Conservation (phyloP, 2,797 vertebrate species). For the Malacoraja senta region DNA sequence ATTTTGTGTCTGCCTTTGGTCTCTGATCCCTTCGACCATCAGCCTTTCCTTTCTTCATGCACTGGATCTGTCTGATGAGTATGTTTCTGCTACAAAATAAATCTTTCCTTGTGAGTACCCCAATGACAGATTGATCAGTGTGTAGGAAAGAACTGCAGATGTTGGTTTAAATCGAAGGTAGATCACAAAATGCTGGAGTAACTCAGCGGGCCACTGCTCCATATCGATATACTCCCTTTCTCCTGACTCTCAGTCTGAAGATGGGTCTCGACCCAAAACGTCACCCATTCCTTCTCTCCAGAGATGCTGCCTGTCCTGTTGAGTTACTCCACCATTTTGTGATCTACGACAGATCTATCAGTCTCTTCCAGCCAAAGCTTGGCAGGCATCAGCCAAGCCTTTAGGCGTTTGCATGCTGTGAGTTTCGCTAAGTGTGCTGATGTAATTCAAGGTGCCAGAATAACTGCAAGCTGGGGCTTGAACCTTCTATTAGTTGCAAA, state of each 20-base stretch:
- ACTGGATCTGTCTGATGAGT: not conserved
- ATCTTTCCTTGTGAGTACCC: not conserved
- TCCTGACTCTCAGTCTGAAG: no score
- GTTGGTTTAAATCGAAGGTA: no score
- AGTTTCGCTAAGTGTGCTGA: constrained; percentile 3
- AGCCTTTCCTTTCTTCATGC: not conserved
- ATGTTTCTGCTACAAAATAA: not conserved
- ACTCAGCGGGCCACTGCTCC: no score
- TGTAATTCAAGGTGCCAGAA: not conserved
- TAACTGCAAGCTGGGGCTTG: not conserved
- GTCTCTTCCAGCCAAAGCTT: constrained; percentile 22
- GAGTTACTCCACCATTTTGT: no score
- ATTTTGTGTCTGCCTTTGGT: not conserved
- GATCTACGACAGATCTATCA: not conserved
- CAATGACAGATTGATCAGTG: not conserved
- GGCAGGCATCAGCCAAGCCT: not conserved
- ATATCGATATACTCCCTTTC: no score
- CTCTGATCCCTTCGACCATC: not conserved
- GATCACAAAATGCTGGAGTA: no score
- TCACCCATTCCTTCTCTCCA: no score
- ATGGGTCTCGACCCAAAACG: no score
- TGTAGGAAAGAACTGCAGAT: no score
- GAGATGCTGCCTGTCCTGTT: no score
- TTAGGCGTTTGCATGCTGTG: not conserved
- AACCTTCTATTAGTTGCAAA: not conserved